Base-by-base conservation (phyloP, 2,888 invertebrate genomes). In the Scaptomyza flava region DNA sequence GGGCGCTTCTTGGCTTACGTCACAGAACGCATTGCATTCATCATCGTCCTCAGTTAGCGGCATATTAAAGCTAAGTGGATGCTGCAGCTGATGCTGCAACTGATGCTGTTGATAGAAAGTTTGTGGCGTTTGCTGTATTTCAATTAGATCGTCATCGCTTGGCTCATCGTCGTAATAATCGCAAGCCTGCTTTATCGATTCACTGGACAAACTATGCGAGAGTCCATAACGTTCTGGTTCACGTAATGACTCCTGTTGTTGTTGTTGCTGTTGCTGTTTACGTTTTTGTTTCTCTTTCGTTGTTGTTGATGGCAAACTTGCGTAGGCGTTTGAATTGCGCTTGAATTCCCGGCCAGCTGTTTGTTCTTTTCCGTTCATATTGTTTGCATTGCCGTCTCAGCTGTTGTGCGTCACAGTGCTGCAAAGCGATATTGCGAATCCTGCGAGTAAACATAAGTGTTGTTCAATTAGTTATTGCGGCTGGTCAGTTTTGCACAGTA, bases 111-210 rank as follows among this genome's bases (percentile, higher is more conserved):
- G 78, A 43, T 89, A 78, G 47, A 90, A 87, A 27, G 73, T 58
- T 47, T 82, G 77, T 2, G 89, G 89, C 14, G 79, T 87, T 63
- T 72, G 81, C 27, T 85, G 87, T 42, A 87, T 81, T 56, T 90
- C 88, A 53, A 87, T 85, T 8, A 86, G 66, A 60, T 90, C 89
- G 66, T 91, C 89, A 61, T 91, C 91, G 60, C 89, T 90, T n/a
- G 87, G 69, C 43, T 90, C 87, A 41, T 85, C 85, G 43, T 89
- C 89, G 59, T 73, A 87, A 67, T 73, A 89, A 60, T 87, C 90
- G 61, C 90, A 91, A n/a, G 89, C 89, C 33, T 89, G 85, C 51
- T 85, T 88, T 47, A 91, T 83, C 20, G 91, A 91, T 66, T 91
- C 91, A 30, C 89, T 91, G 50, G 91, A 91, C 4, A 90, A 77